These are phyloP conservation scores for Pomacea maculata DNA, from an alignment of 1,140 invertebrate genomes.

Conservation along the genomic window DNA sequence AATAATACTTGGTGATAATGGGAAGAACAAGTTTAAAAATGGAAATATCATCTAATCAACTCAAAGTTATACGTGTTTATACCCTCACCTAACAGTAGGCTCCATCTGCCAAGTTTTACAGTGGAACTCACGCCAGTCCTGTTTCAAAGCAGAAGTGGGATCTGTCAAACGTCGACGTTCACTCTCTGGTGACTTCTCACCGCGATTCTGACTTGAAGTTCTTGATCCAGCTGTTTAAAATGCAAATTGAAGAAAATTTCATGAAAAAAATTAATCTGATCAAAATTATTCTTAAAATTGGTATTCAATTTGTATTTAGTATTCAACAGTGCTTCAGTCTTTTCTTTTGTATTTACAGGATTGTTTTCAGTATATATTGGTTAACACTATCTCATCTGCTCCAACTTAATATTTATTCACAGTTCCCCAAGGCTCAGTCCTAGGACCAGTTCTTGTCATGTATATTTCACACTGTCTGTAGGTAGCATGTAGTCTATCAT, in stretches of 20 bases:
- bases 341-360: no score
- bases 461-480: no score
- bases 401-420: no score
- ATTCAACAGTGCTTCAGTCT: no score
- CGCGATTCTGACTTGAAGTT: conserved; percentile 13
- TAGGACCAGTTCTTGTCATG: no score
- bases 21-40: background rate
- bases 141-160: conserved; percentile 70
- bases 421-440: no score
- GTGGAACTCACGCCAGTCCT: conserved; percentile 91
- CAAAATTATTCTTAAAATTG: no score
- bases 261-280: background rate
- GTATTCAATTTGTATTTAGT: no score
- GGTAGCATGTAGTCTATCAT: no score
- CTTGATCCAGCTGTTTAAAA: conserved; percentile 22
- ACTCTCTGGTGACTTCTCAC: conserved; percentile 55
- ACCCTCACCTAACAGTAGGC: conserved; percentile 88
- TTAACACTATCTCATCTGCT: no score
- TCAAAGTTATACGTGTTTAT: background rate
- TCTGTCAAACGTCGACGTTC: conserved; percentile 51
- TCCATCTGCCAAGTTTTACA: conserved; percentile 98
- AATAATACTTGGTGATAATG: background rate
- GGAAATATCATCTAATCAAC: background rate
- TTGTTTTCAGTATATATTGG: no score
- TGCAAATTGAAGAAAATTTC: background rate